These are phyloP conservation scores for Carpatolechia fugitivella DNA, from an alignment of 2,888 invertebrate genomes.

Conservation along the genomic window DNA sequence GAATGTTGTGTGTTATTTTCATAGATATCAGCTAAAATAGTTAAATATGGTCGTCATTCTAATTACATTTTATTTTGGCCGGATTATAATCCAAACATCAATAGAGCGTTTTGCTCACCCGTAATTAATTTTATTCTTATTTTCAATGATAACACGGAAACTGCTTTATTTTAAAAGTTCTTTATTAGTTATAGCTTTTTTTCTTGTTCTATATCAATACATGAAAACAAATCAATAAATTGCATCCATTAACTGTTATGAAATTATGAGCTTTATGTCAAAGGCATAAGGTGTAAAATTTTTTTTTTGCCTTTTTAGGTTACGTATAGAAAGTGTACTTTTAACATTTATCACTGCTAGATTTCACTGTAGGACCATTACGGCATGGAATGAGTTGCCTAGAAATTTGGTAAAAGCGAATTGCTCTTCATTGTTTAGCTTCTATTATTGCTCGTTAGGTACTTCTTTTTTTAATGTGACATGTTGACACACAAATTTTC, in stretches of 20 bases:
- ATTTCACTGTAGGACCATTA: not conserved
- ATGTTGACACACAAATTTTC: no score
- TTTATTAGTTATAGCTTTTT: not conserved
- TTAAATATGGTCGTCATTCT: not conserved
- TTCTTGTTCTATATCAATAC: not conserved
- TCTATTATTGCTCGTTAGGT: no score
- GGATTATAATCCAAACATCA: constrained; percentile 56
- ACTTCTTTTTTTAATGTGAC: no score
- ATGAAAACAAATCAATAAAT: constrained; percentile 8
- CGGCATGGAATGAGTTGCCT: no score
- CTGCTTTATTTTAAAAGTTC: not conserved
- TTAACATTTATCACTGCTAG: not conserved
- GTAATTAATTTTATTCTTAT: constrained; percentile 6
- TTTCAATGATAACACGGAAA: constrained; percentile 4
- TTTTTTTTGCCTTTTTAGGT: constrained; percentile 10
- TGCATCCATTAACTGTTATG: not conserved
- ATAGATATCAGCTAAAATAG: not conserved
- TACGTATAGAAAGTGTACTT: constrained; percentile 15
- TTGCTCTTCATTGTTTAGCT: no score
- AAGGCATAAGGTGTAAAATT: not conserved
- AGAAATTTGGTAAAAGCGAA: no score
- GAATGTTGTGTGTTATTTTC: not conserved
- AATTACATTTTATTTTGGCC: constrained; percentile 29
- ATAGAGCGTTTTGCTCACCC: constrained; percentile 30
- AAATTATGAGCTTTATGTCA: not conserved